Base-by-base conservation (phyloP, 2,888 invertebrate genomes). In the Polia nebulosa region DNA sequence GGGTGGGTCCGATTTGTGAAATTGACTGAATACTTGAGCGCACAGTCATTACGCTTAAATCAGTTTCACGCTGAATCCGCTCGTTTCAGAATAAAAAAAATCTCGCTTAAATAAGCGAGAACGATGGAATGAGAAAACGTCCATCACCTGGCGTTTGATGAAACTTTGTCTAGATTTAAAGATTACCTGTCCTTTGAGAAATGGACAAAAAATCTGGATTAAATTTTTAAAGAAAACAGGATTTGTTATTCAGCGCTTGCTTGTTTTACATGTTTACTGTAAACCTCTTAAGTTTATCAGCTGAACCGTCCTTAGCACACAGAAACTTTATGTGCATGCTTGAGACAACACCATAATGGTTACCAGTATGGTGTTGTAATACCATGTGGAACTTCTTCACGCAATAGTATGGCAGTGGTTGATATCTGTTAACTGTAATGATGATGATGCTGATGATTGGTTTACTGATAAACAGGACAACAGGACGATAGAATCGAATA, bases 11-110 rank as follows among this genome's bases (percentile, higher is more conserved):
- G 84, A 83, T 83, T 83, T 83, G 83, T 83, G 85, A 83, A 83
- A 83, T 85, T 85, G 83, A 79, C 81, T 83, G 85, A 83, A 83
- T 83, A 83, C 84, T 83, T 78, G 72, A 83, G 84, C 71, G 81
- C 72, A 56, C 81, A 83, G 72, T 85, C 85, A 81, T 83, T 85
- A 83, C 76, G 65, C 75, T 83, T 72, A 81, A 83, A 85, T 85
- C 85, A 81, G 83, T 78, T 83, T 83, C 71, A 55, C 71, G 83
- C 83, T 85, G 83, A 85, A 70, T 76, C 61, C 53, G 74, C 78
- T 72, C 83, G 70, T 74, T 74, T 55, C 45, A 25, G 52, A 84
- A 53, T 61, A 69, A 69, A 83, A 83, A 78, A 84, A 82, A 51
- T 65, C 71, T 66, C 45, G 52, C 59, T 75, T 60, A 47, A 68